These are phyloP conservation scores for Thera britannica DNA, from an alignment of 2,888 invertebrate species.

Conservation along the genomic window DNA sequence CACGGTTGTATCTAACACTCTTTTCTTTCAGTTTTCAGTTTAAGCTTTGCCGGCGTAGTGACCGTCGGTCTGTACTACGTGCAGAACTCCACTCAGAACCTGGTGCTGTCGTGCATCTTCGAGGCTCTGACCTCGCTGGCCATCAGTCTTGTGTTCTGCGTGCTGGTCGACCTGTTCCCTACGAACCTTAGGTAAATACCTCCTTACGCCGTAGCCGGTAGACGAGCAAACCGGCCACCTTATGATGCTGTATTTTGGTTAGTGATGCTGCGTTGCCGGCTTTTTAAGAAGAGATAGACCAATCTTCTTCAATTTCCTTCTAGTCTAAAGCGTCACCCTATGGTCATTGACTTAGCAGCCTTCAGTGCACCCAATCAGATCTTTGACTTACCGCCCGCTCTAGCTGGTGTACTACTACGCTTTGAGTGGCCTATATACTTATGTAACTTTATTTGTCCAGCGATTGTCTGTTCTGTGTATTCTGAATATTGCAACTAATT, in stretches of 20 bases:
- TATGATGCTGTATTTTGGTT: too few relatives aligned
- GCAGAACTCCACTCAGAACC: constrained; percentile 88
- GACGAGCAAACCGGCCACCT: too few relatives aligned
- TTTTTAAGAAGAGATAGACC: too few relatives aligned
- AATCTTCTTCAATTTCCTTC: too few relatives aligned
- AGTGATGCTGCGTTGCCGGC: too few relatives aligned
- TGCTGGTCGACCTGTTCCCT: constrained; percentile 92
- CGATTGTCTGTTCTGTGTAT: neutral
- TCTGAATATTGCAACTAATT: neutral
- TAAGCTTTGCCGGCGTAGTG: constrained; percentile 89
- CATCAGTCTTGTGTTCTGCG: constrained; percentile 92
- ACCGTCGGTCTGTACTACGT: constrained; percentile 91
- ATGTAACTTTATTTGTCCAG: neutral
- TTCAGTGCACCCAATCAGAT: too few relatives aligned
- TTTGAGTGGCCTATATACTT: too few relatives aligned
- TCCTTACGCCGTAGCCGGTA: neutral
- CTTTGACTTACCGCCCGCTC: too few relatives aligned
- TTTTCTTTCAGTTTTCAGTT: constrained; percentile 88
- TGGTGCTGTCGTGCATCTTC: constrained; percentile 91
- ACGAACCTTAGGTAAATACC: constrained; percentile 90
- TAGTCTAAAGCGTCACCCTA: too few relatives aligned
- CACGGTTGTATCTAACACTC: neutral
- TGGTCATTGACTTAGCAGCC: too few relatives aligned
- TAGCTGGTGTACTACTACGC: too few relatives aligned
- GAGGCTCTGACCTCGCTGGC: constrained; percentile 92